Base-by-base conservation (phyloP, 2,888 invertebrate genomes). In the Nowickia ferox region DNA sequence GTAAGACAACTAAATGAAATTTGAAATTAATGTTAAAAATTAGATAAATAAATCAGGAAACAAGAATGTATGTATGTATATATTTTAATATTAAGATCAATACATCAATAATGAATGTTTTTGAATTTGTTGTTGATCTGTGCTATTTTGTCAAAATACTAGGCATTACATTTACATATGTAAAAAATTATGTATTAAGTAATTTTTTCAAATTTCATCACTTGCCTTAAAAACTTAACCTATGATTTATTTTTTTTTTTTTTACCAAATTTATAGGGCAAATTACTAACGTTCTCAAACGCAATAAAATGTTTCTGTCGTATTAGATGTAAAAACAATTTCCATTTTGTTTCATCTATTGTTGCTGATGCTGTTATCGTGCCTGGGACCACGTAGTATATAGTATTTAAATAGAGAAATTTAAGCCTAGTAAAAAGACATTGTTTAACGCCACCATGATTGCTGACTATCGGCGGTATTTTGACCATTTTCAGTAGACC, bases 401-500 rank as follows among this genome's bases (percentile, higher is more conserved):
- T 65, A 46, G 19, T 66, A 5, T 77, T 65, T 17, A 63, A 75
- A 65, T 51, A 61, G 46, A 48, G 17, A 46, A 65, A 71, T 77
- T 42, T 13, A 61, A 72, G 44, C 65, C 69, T 59, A 84, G 84
- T 71, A 61, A 74, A 59, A 30, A 51, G 38, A 44, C 40, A 53
- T 77, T 48, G 51, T 44, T 89, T 90, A 92, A 84, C 91, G 91
- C 92, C 92, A 92, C 92, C 92, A 92, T 65, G 89, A 88, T 46
- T 89, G 91, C 71, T 92, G 91, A 55, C 66, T 84, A 80, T 89
- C 90, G 68, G 75, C 81, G 61, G 89, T 55, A 86, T 88, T 90
- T 87, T 91, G 92, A 10, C 90, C 91, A 84, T 89, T 90, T 86
- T 90, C 90, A 86, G 88, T 89, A 48, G 84, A 88, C 48, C 79